Evolutionary conservation across 2,797 vertebrate species (phyloP).

Genomic region (Macropus fuliginosus): DNA sequence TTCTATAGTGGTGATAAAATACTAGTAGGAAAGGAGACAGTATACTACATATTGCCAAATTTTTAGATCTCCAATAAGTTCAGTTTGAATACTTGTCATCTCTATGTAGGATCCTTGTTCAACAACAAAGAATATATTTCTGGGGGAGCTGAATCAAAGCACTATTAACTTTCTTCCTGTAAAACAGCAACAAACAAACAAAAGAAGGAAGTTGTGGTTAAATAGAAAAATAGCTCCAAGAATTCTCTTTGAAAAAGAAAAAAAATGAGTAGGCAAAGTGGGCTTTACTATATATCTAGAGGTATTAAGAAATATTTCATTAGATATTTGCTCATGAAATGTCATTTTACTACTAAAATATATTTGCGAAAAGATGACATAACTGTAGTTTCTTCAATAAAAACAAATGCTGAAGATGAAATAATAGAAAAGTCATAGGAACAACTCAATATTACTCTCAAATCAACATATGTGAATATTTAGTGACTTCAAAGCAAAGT

Average conservation of each 20-base stretch:
- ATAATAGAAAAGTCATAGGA: not conserved
- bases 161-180: not conserved
- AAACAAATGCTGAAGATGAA: not conserved
- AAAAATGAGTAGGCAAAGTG: not conserved
- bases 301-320: not conserved
- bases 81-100: not conserved
- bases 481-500: not conserved
- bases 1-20: not conserved
- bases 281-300: not conserved
- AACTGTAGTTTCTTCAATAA: not conserved
- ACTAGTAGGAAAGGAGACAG: not conserved
- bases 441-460: not conserved
- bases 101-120: not conserved
- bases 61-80: not conserved
- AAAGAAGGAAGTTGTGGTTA: not conserved
- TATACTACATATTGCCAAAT: not conserved
- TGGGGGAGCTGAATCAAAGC: not conserved
- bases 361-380: not conserved
- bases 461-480: not conserved
- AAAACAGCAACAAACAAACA: not conserved
- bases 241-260: too few species aligned
- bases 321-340: not conserved
- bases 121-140: not conserved
- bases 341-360: not conserved
- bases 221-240: not conserved